Conservation (phyloP, 2,113 vertebrate genomes). For the Hippolais icterina region DNA sequence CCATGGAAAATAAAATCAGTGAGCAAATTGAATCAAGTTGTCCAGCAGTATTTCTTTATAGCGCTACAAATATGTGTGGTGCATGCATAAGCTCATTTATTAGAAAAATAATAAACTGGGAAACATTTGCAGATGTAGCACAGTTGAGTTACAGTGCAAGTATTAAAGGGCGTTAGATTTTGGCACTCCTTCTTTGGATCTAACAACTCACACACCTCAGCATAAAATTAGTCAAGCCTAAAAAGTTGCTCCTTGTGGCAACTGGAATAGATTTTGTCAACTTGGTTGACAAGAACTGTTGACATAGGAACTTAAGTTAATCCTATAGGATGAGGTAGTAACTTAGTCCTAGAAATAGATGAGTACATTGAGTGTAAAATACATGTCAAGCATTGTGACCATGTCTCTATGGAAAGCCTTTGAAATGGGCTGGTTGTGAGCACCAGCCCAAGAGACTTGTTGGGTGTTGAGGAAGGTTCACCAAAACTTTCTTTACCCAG, state of each 20-base stretch:
- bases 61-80: background rate
- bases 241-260: background rate
- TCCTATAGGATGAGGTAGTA: background rate
- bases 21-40: background rate
- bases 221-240: background rate
- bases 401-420: background rate
- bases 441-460: background rate
- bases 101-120: background rate
- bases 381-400: background rate
- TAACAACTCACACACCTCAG: background rate
- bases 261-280: background rate
- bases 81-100: background rate
- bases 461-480: background rate
- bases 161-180: background rate
- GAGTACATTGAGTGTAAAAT: background rate
- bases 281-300: background rate
- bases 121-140: background rate
- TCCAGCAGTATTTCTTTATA: background rate
- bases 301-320: background rate
- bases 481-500: background rate
- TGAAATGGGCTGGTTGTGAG: background rate
- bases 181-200: background rate
- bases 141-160: background rate
- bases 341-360: background rate
- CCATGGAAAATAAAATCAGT: slow-evolving; percentile 8